phyloP scores from a whole-genome alignment of 92 coral and sea anemone genomes.

The Desmophyllum pertusum region DNA sequence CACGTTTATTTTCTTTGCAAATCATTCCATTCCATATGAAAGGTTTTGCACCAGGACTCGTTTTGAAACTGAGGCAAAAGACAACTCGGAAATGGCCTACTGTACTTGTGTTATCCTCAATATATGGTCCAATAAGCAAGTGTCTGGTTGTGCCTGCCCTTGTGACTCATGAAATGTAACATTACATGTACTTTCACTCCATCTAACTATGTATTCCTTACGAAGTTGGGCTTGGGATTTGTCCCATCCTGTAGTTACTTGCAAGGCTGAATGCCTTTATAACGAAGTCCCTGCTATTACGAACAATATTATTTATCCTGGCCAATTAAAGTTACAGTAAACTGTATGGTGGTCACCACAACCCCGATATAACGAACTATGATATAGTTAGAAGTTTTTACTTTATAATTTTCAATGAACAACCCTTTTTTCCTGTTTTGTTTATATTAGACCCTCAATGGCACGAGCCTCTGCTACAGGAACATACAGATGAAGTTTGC shows the following conservation, averaged over 20 bases:
- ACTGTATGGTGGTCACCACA: too few relatives aligned
- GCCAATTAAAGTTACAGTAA: too few relatives aligned
- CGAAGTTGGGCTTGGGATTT: background rate
- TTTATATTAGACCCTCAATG: conserved; percentile 80
- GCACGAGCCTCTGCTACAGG: conserved; percentile 73
- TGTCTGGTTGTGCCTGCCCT: background rate
- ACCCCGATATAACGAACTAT: too few relatives aligned
- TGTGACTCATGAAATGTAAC: background rate
- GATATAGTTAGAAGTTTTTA: too few relatives aligned
- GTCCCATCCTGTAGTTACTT: background rate
- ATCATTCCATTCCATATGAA: too few relatives aligned
- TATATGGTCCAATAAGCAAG: background rate
- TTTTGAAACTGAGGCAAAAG: background rate
- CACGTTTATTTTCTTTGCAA: too few relatives aligned
- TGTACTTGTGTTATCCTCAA: background rate
- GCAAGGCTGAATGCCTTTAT: background rate
- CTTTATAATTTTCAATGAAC: background rate
- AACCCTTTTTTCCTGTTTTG: background rate
- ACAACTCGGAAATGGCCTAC: conserved; percentile 19
- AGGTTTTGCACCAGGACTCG: background rate
- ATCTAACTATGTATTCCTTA: background rate
- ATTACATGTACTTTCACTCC: too few relatives aligned
- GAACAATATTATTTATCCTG: too few relatives aligned
- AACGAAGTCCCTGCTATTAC: too few relatives aligned
- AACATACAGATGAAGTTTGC: conserved; percentile 74